Evolutionary conservation across 2,113 vertebrate species (phyloP).

Genomic region (Phaethornis superciliosus): DNA sequence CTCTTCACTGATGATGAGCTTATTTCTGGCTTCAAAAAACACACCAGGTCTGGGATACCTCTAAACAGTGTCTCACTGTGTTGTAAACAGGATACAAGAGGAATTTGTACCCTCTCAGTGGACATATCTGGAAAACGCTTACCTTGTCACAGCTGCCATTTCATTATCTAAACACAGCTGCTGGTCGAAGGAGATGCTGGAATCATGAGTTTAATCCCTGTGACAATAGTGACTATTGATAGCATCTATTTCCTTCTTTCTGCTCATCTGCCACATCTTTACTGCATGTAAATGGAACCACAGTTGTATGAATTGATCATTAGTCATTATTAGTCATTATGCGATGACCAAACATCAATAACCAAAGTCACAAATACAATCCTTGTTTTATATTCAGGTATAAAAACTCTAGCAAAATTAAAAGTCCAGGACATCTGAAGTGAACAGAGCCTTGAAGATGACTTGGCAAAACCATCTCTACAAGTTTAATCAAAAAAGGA

Average conservation of each 20-base stretch:
- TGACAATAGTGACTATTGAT: neutral
- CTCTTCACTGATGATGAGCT: neutral
- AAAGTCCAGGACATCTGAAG: neutral
- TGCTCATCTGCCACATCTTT: neutral
- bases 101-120: neutral
- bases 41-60: neutral
- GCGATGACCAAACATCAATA: neutral
- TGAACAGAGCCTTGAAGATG: constrained; percentile 11
- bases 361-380: neutral
- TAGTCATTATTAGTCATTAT: neutral
- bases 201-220: neutral
- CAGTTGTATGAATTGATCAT: neutral
- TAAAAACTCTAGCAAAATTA: constrained; percentile 20
- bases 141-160: neutral
- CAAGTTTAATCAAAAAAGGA: constrained; percentile 53
- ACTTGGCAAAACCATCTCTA: constrained; percentile 29
- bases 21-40: neutral
- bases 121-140: neutral
- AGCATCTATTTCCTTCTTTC: neutral
- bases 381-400: neutral
- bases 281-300: fast-evolving
- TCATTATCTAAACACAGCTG: neutral
- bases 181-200: neutral
- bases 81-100: neutral
- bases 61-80: neutral